These are phyloP conservation scores for Crotophaga sulcirostris DNA, from an alignment of 2,113 vertebrate genomes.

Conservation along the genomic window DNA sequence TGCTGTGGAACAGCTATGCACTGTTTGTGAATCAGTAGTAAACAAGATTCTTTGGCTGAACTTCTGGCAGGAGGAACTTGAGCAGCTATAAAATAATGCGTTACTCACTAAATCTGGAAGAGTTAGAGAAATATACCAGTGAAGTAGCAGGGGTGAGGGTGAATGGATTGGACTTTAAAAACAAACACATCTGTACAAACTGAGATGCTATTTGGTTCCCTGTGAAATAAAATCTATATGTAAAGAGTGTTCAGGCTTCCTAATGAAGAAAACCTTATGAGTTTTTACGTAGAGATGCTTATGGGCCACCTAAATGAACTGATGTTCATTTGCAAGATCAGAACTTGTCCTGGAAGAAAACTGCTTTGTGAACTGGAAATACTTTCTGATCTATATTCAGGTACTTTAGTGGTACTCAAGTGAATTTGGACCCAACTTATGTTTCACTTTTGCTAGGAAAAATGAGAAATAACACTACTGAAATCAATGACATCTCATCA, in stretches of 20 bases:
- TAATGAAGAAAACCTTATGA: background rate
- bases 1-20: background rate
- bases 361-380: background rate
- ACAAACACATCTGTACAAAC: background rate
- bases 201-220: background rate
- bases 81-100: background rate
- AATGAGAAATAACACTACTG: background rate
- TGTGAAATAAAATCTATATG: background rate
- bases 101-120: background rate
- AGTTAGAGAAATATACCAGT: background rate
- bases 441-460: background rate
- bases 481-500: background rate
- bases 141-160: background rate
- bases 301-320: background rate
- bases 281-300: background rate
- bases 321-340: background rate
- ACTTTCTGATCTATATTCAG: background rate
- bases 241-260: background rate
- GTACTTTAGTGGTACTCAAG: background rate
- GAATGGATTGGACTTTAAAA: background rate
- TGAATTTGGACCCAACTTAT: background rate
- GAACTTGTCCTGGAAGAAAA: background rate
- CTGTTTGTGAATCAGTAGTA: background rate
- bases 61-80: background rate
- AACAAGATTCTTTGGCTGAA: slow-evolving; percentile 32